Conservation (phyloP, 2,797 vertebrate species). For the Rhinoraja longicauda region DNA sequence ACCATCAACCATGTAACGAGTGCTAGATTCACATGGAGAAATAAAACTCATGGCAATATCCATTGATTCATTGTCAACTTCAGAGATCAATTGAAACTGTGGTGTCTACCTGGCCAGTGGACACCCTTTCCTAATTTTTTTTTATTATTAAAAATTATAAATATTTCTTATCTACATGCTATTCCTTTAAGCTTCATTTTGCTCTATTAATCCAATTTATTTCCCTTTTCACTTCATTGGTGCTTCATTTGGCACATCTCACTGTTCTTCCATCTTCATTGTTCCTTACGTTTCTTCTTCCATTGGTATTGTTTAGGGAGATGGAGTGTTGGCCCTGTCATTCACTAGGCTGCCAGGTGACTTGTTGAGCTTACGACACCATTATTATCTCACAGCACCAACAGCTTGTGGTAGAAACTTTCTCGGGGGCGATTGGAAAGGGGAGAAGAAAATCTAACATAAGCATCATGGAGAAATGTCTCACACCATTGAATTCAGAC, state of each 20-base stretch:
- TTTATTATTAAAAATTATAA: not conserved
- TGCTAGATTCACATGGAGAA: too few relatives aligned
- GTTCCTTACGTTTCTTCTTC: not conserved
- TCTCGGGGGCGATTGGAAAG: not conserved
- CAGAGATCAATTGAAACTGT: not conserved
- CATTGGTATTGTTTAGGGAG: not conserved
- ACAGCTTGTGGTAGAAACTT: not conserved
- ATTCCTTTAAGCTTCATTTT: not conserved
- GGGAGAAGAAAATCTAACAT: not conserved
- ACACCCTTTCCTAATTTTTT: not conserved
- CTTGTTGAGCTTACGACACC: not conserved
- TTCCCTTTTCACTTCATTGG: constrained; percentile 5
- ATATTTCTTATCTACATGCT: not conserved
- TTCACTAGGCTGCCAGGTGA: not conserved
- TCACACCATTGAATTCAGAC: not conserved
- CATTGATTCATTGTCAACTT: not conserved
- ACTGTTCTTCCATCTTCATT: not conserved
- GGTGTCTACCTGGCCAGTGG: too few relatives aligned
- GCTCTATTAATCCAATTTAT: not conserved
- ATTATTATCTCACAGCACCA: not conserved
- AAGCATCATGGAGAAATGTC: too few relatives aligned
- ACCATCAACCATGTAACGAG: not conserved
- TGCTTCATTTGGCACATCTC: not conserved
- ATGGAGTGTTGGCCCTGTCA: not conserved
- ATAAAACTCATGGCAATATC: not conserved